These are phyloP conservation scores for Aix galericulata DNA, from an alignment of 2,113 vertebrate species.

Conservation along the genomic window DNA sequence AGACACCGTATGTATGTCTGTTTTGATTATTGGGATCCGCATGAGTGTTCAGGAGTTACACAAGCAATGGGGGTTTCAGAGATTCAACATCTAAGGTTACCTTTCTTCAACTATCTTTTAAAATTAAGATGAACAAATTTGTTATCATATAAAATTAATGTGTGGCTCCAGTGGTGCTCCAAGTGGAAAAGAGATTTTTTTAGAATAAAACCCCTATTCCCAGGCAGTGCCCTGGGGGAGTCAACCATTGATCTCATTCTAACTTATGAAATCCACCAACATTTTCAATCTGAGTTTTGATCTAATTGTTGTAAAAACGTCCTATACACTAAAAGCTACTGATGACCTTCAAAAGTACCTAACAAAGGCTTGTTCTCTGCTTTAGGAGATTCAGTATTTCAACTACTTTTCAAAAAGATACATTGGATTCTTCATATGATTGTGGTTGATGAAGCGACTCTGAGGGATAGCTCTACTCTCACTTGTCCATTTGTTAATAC, in stretches of 20 bases:
- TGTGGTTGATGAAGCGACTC: slow-evolving; percentile 65
- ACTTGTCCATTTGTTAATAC: slow-evolving; percentile 67
- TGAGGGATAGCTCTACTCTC: slow-evolving; percentile 63
- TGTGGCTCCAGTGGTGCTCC: slow-evolving; percentile 30
- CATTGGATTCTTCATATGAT: slow-evolving; percentile 62
- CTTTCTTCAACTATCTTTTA: slow-evolving; percentile 10
- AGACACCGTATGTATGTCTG: neutral
- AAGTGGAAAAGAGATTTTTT: slow-evolving; percentile 28
- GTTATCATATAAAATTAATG: slow-evolving; percentile 18
- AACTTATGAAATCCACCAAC: slow-evolving; percentile 66
- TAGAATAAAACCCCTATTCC: slow-evolving; percentile 57
- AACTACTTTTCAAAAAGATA: slow-evolving; percentile 67
- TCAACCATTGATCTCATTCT: slow-evolving; percentile 67
- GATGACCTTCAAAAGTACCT: slow-evolving; percentile 70
- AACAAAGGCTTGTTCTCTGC: slow-evolving; percentile 70
- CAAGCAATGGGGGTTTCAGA: neutral
- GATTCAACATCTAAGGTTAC: slow-evolving; percentile 11
- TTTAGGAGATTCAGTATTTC: slow-evolving; percentile 69
- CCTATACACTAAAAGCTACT: slow-evolving; percentile 68
- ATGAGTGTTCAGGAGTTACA: slow-evolving; percentile 18
- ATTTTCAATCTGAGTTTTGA: slow-evolving; percentile 70
- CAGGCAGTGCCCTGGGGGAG: slow-evolving; percentile 50
- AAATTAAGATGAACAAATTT: slow-evolving; percentile 61
- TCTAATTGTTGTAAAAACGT: slow-evolving; percentile 71
- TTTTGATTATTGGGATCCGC: slow-evolving; percentile 48